A percentile compares a stretch with the other conserved stretches of the same genome.
phyloP scores from a whole-genome alignment of 2,113 vertebrate species.

The Tragulus kanchil region DNA sequence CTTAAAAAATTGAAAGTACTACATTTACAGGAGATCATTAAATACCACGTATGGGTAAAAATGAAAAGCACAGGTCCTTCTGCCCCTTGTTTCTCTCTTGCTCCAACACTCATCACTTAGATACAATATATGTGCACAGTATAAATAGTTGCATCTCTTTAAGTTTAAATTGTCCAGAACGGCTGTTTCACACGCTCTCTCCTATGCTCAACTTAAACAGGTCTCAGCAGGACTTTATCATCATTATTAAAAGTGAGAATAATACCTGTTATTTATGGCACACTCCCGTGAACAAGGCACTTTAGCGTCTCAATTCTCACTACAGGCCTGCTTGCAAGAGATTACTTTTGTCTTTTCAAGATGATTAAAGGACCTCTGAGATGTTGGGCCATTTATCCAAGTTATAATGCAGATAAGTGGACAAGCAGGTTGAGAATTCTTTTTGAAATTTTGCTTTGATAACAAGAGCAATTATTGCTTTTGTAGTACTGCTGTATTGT shows the following conservation, averaged over 20 bases:
- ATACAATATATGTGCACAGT: not conserved
- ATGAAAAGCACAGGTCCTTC: not conserved
- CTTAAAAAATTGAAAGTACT: slow-evolving; percentile 60
- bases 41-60: not conserved
- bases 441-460: slow-evolving; percentile 49
- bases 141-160: not conserved
- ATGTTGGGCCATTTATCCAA: not conserved
- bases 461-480: not conserved
- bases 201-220: not conserved
- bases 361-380: slow-evolving; percentile 11
- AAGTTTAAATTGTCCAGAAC: not conserved
- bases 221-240: not conserved
- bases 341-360: not conserved
- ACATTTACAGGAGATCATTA: slow-evolving; percentile 52
- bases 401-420: slow-evolving; percentile 40
- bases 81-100: not conserved
- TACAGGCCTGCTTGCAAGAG: not conserved
- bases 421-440: slow-evolving; percentile 22
- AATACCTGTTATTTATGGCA: not conserved
- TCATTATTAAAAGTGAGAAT: not conserved
- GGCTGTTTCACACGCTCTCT: not conserved
- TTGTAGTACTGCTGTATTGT: not conserved
- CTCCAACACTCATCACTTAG: not conserved
- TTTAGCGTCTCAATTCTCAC: slow-evolving; percentile 9
- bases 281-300: not conserved